Evolutionary conservation across 2,888 invertebrate species (phyloP), one percentile per base, ranked within the genome.

Genomic region (Calliscelio sp.): DNA sequence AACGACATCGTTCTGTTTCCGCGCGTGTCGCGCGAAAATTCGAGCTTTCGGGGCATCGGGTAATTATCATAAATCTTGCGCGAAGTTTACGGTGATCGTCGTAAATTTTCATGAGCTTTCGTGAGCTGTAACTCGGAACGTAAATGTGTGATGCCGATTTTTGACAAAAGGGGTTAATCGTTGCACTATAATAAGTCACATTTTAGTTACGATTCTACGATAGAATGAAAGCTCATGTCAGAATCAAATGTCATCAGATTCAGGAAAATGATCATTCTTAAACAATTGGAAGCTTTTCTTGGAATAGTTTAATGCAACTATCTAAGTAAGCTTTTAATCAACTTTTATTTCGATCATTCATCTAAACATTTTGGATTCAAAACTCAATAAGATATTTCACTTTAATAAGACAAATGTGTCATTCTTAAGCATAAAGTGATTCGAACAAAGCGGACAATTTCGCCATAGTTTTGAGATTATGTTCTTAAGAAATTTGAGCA

Each of bases 391-490:
- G n/a, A n/a, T n/a, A n/a, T n/a, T n/a, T n/a, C n/a, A n/a, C n/a
- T n/a, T n/a, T n/a, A n/a, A n/a, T n/a, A n/a, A n/a, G n/a, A n/a
- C n/a, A n/a, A n/a, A n/a, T n/a, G n/a, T n/a, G n/a, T n/a, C n/a
- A n/a, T n/a, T n/a, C n/a, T n/a, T n/a, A n/a, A n/a, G n/a, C n/a
- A n/a, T n/a, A n/a, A n/a, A n/a, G n/a, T n/a, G n/a, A n/a, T n/a
- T 53, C 55, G 66, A 80, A 65, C 65, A 18, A 53, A 49, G n/a
- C 24, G 53, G 61, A 78, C 49, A 68, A 61, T 70, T 66, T 59
- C 22, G 16, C 20, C 38, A 61, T 61, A 35, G n/a, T 32, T 59
- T 16, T 10, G 28, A n/a, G 61, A 41, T 70, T 78, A 68, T 44
- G 66, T 35, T 22, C 5, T 11, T 57, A 75, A 75, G 20, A 57